Base-by-base conservation (phyloP, 2,113 vertebrate species). In the Strix aluco region DNA sequence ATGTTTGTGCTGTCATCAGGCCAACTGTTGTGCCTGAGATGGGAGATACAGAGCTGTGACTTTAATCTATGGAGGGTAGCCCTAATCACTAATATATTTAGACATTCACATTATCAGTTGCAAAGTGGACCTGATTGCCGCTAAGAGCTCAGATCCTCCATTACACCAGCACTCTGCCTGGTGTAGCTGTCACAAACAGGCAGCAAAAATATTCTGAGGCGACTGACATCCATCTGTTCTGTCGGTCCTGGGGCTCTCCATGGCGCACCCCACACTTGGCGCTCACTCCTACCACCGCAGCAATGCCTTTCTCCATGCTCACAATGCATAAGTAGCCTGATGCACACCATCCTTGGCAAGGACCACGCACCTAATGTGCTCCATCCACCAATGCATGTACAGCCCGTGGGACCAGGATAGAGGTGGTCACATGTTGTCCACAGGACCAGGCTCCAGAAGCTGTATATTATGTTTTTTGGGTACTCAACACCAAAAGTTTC, bases 81-180 rank as follows among this genome's bases (percentile, higher is more conserved):
- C 69, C 73, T 94, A 92, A 94, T 95, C 92, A 87, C 58, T 15
- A 81, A 46, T 96, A 95, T 94, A 94, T 92, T 94, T 96, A 97
- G 94, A 63, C 83, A 57, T 63, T 25, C 62, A 75, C 69, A 84
- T 93, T 97, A 96, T 94, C 95, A 95, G 92, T 83, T 89, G 90
- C 74, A 77, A 87, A 77, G 70, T 69, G 36, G 73, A 90, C 66
- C 61, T 75, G 84, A 87, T 26, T 57, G 86, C 84, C 57, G 73
- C 69, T 72, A 72, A 75, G 47, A 83, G 46, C n/a, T 55, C 80
- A 71, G 52, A 74, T 47, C 57, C 65, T 72, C 42, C 1, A 0
- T 7, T 44, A 38, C 40, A 49, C 26, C 61, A 58, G 40, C 1
- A 1, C 29, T 87, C 46, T 91, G 82, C 15, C 25, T 54, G 51